Conservation (phyloP, 2,888 invertebrate species). For the Blomia tropicalis region DNA sequence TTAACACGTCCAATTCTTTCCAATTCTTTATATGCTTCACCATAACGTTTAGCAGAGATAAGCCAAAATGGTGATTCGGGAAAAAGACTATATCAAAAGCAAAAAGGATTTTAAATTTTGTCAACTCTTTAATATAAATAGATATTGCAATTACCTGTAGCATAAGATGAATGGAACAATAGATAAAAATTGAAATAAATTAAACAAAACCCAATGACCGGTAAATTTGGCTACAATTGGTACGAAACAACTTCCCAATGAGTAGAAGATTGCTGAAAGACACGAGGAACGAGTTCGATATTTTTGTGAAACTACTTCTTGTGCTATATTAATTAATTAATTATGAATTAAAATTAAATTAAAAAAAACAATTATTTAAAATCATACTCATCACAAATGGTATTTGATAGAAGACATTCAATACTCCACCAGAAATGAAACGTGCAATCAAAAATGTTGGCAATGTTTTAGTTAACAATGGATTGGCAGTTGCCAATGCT, state of each 20-base stretch:
- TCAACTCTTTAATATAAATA: background rate
- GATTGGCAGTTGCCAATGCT: background rate
- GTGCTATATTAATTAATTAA: slow-evolving; percentile 8
- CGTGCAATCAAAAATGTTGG: background rate
- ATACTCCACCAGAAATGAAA: slow-evolving; percentile 6
- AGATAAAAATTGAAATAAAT: slow-evolving; percentile 8
- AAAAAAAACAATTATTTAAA: background rate
- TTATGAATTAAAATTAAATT: background rate
- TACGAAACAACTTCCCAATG: slow-evolving; percentile 16
- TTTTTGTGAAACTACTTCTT: slow-evolving; percentile 14
- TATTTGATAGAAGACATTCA: slow-evolving; percentile 16
- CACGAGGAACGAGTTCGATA: slow-evolving; percentile 13
- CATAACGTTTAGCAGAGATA: slow-evolving; percentile 27
- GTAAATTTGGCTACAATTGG: slow-evolving; percentile 14
- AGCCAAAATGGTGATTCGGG: slow-evolving; percentile 31
- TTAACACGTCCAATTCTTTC: slow-evolving; percentile 27
- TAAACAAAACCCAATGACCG: slow-evolving; percentile 10
- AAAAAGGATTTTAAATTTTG: background rate
- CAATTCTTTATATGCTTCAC: slow-evolving; percentile 28
- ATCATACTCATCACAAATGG: slow-evolving; percentile 20
- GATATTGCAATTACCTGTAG: background rate
- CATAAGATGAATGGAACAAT: background rate
- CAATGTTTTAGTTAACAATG: slow-evolving; percentile 11
- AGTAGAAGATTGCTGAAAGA: slow-evolving; percentile 18
- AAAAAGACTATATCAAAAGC: slow-evolving; percentile 28